Evolutionary conservation across 64 coral and sea anemone species (phyloP).

Genomic region (Montipora efflorescens): DNA sequence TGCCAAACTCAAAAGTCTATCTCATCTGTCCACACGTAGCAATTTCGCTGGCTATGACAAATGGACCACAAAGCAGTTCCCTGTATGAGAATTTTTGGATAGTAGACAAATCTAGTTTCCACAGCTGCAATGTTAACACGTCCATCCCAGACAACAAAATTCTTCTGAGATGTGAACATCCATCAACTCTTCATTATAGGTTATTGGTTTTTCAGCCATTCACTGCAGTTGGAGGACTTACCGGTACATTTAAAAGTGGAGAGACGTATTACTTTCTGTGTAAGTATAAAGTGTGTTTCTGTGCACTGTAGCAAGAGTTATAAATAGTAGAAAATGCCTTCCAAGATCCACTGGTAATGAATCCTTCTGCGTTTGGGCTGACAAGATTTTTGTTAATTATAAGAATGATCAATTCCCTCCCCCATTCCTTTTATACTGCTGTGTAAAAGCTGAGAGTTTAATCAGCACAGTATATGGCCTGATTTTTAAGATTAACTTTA

Average conservation of each 20-base stretch:
- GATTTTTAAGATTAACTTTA: no score
- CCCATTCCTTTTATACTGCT: no score
- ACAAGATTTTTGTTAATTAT: no score
- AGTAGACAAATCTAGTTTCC: slow-evolving; percentile 4
- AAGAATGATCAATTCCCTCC: no score
- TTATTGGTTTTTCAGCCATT: not conserved
- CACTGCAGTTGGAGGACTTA: not conserved
- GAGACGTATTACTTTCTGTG: slow-evolving; percentile 16
- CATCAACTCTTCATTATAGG: not conserved
- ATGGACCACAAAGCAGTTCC: not conserved
- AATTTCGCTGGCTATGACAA: not conserved
- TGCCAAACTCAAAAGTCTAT: not conserved
- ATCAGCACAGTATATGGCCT: no score
- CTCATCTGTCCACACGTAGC: slow-evolving; percentile 1
- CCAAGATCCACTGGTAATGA: not conserved
- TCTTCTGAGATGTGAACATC: not conserved
- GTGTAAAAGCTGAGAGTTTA: no score
- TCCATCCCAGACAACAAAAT: not conserved
- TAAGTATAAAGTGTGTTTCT: not conserved
- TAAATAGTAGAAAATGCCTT: not conserved
- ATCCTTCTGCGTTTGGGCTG: no score
- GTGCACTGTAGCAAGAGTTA: no score
- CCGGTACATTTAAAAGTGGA: not conserved
- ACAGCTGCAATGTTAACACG: slow-evolving; percentile 1
- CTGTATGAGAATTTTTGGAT: slow-evolving; percentile 23